Evolutionary conservation across 2,797 vertebrate genomes (phyloP), one percentile per base, ranked within the genome.

Genomic region (Pipistrellus nathusii): DNA sequence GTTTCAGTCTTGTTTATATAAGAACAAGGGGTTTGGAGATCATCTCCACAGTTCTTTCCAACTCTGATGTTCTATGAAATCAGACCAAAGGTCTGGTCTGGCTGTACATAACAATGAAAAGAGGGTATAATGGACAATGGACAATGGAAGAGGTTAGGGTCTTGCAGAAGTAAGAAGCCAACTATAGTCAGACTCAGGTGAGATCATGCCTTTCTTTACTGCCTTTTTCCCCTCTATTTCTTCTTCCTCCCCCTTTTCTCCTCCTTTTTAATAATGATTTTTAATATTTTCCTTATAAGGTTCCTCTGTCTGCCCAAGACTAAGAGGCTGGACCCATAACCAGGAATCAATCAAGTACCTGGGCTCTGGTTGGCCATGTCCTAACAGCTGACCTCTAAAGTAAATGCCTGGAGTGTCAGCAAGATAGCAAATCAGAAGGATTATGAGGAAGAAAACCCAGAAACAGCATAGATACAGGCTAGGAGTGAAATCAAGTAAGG

Each of bases 1-100:
- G 55, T 30, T 71, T 96, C 55, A 32, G 46, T 91, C 78, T 93
- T 93, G 27, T 76, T 72, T 55, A 80, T 38, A 68, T 17, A 30
- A 23, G 66, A 85, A 86, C 30, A 71, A 92, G 38, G 44, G 23
- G 13, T 14, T 11, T 80, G 27, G 35, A 62, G 27, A 25, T 32
- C 41, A 73, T 62, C 66, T 66, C 25, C 7, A 51, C 8, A 62
- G 13, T 73, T 81, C 83, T 76, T 68, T 83, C 48, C 35, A 72
- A 35, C 12, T 57, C 78, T 62, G 53, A 38, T 25, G 21, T n/a
- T 66, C 80, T 64, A 6, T 44, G 48, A 46, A 77, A 76, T 78
- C 46, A 59, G 94, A 85, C 27, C 30, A 32, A 91, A 13, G 53
- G 25, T 44, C 59, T 85, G 51, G 20, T n/a, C n/a, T 83, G 15